Conservation (phyloP, 2,113 vertebrate genomes). For the Chionis minor region DNA sequence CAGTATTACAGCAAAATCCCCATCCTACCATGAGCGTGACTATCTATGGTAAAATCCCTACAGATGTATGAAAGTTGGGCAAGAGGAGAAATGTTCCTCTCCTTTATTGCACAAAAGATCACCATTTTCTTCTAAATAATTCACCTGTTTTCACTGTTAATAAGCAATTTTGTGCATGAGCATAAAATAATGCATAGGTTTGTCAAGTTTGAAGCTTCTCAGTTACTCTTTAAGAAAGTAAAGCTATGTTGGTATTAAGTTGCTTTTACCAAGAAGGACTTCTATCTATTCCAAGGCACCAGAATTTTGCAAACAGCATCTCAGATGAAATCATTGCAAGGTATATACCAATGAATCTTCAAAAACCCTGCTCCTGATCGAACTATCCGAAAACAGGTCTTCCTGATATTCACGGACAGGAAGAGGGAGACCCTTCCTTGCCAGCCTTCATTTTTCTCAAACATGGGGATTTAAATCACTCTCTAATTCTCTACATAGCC, state of each 20-base stretch:
- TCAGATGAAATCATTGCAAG: neutral
- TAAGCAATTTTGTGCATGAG: neutral
- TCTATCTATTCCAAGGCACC: neutral
- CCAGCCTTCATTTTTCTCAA: neutral
- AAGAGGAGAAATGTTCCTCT: neutral
- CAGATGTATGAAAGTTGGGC: neutral
- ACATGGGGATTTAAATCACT: neutral
- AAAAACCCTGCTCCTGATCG: neutral
- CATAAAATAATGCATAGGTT: neutral
- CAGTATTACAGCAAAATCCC: neutral
- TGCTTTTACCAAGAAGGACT: neutral
- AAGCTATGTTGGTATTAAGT: neutral
- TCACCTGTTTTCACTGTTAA: neutral
- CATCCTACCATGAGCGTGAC: neutral
- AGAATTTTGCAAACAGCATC: neutral
- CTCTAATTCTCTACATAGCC: neutral
- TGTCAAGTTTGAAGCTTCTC: neutral
- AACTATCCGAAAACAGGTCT: neutral
- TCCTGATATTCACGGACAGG: neutral
- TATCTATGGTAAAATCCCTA: neutral
- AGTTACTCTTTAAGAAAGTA: neutral
- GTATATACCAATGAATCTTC: neutral
- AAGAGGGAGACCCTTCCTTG: neutral
- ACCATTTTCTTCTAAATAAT: neutral
- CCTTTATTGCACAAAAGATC: neutral